Evolutionary conservation across 2,113 vertebrate genomes (phyloP), one percentile per base, ranked within the genome.

Genomic region (Rostratula benghalensis): DNA sequence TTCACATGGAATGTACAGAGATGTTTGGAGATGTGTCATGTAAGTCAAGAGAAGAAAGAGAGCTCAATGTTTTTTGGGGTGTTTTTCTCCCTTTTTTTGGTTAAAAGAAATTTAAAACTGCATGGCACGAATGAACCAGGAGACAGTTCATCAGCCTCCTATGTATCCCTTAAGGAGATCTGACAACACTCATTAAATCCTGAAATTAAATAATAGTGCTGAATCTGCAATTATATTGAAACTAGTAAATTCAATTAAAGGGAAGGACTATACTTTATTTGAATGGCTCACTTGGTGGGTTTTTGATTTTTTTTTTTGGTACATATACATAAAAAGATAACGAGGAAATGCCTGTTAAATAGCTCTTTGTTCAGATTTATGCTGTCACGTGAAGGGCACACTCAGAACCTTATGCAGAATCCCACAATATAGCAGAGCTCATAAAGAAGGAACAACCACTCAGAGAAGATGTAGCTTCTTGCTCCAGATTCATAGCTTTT

Each of bases 201-300:
- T 85, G 76, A 90, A 92, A 88, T 90, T 93, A 96, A 94, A 89
- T 89, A 89, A 83, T 65, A 50, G 37, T 91, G 77, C 57, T 87
- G 83, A 93, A 75, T 78, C 69, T 94, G 67, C 89, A 89, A 41
- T 75, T 93, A 64, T 71, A 82, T 60, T 64, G 23, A 89, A 94
- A 74, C 13, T 13, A 39, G 75, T 95, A 93, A 77, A 83, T 90
- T 90, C 41, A 90, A 57, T 93, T 95, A 96, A 68, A 76, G 39
- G 18, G 48, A 91, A 94, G 57, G 35, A 79, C 22, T 35, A 60
- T 53, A 46, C 43, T 93, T 91, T 82, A 76, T 91, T 53, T 93
- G 53, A 95, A 87, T 83, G 53, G 14, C 48, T 95, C 69, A 82
- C 69, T 91, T 87, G 33, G 43, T 96, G 80, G 39, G 39, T 10